Percentiles rank a stretch among this genome's conserved stretches.
Conservation (phyloP, 2,113 vertebrate species). For the Astur gentilis region DNA sequence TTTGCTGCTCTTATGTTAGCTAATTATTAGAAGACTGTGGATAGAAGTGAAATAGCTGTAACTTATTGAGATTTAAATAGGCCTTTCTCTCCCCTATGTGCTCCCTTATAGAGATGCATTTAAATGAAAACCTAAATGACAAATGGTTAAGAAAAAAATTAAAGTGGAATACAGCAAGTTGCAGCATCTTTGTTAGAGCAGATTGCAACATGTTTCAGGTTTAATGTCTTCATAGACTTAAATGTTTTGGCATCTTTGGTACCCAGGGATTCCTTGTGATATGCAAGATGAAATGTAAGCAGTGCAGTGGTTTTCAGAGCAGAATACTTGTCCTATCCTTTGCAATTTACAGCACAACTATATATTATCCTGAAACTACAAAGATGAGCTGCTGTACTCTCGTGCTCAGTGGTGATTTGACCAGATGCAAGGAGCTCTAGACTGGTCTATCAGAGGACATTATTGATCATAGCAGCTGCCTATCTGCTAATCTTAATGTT, state of each 20-base stretch:
- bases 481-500: constrained; percentile 11
- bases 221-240: not conserved
- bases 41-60: not conserved
- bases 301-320: not conserved
- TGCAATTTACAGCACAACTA: not conserved
- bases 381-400: not conserved
- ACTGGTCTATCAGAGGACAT: not conserved
- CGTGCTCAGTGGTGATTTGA: not conserved
- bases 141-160: not conserved
- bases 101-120: not conserved
- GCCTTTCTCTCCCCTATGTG: not conserved
- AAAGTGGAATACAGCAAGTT: not conserved
- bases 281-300: not conserved
- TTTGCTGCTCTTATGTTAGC: not conserved
- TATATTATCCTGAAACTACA: not conserved
- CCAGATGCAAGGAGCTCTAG: not conserved
- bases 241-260: not conserved
- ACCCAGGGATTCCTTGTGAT: not conserved
- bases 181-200: not conserved
- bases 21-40: not conserved
- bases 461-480: not conserved
- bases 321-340: not conserved
- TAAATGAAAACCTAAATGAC: not conserved
- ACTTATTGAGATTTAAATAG: not conserved
- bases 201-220: not conserved